phyloP scores from a whole-genome alignment of 2,888 invertebrate species.

The Ferdinandea cuprea region DNA sequence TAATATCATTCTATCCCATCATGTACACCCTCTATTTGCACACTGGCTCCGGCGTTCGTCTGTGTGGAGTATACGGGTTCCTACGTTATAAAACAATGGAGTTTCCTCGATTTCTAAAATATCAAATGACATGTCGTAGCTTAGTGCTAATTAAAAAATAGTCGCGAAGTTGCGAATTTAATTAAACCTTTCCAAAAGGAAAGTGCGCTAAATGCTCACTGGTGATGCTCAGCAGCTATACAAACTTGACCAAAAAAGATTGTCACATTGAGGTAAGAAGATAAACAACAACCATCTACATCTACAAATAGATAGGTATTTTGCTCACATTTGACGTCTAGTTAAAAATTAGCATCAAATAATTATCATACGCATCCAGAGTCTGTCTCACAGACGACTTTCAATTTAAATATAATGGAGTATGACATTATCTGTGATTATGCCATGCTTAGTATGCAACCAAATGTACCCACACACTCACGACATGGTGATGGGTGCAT shows the following conservation, averaged over 20 bases:
- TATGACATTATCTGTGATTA: conserved; percentile 49
- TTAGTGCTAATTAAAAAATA: conserved; percentile 58
- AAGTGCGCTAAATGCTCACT: conserved; percentile 16
- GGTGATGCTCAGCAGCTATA: background rate
- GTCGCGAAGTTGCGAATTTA: conserved; percentile 30
- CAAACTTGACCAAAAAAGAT: conserved; percentile 25
- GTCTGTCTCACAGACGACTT: background rate
- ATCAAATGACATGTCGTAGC: conserved; percentile 54
- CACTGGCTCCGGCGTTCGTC: conserved; percentile 12
- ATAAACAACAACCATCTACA: background rate
- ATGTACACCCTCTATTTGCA: conserved; percentile 17
- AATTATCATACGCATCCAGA: conserved; percentile 8
- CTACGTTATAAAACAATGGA: conserved; percentile 39
- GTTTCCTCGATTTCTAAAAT: conserved; percentile 49
- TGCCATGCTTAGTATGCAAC: conserved; percentile 34
- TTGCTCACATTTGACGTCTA: too few species aligned
- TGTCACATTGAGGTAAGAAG: background rate
- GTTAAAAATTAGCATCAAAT: conserved; percentile 39
- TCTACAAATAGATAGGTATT: too few species aligned
- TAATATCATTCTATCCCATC: conserved; percentile 34
- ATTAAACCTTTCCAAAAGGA: conserved; percentile 46
- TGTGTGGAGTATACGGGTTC: conserved; percentile 25
- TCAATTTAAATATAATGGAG: conserved; percentile 30
- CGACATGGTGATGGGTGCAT: conserved; percentile 42
- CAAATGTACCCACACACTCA: conserved; percentile 19